phyloP scores from a whole-genome alignment of 2,888 invertebrate genomes.

The Cantharis lateralis region DNA sequence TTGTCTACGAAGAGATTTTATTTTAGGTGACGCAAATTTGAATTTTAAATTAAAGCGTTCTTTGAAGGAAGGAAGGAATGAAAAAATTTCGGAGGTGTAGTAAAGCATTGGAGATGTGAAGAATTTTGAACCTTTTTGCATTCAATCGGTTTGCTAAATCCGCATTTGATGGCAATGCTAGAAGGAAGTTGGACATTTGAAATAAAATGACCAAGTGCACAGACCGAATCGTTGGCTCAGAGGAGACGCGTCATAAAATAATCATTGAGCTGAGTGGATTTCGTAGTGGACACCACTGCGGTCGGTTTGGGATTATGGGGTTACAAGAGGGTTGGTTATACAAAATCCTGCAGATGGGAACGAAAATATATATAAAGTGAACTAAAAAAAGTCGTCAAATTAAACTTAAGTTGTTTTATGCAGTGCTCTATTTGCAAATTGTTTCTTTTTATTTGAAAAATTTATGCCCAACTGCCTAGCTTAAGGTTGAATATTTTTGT shows the following conservation, averaged over 20 bases:
- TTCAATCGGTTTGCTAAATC: conserved; percentile 13
- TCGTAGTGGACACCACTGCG: conserved; percentile 25
- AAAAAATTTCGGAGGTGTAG: not conserved
- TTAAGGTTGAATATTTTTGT: not conserved
- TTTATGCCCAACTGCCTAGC: not conserved
- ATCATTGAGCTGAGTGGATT: conserved; percentile 29
- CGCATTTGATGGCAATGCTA: conserved; percentile 13
- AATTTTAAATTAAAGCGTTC: not conserved
- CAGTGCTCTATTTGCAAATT: not conserved
- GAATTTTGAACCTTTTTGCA: conserved; percentile 17
- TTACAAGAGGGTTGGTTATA: conserved; percentile 12
- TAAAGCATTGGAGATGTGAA: conserved; percentile 7
- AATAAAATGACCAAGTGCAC: conserved; percentile 25
- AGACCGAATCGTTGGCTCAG: conserved; percentile 12
- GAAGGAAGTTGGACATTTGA: conserved; percentile 13
- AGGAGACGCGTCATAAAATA: conserved; percentile 30
- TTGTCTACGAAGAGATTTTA: not conserved
- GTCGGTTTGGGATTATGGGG: conserved; percentile 20
- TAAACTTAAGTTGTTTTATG: conserved; percentile 2
- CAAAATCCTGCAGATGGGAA: conserved; percentile 10
- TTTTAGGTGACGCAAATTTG: not conserved
- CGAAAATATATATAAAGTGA: conserved; percentile 9
- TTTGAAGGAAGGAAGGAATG: not conserved
- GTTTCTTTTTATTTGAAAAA: conserved; percentile 3
- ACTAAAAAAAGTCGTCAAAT: conserved; percentile 8